Conservation (phyloP, 2,113 vertebrate genomes). For the Cromileptes altivelis region DNA sequence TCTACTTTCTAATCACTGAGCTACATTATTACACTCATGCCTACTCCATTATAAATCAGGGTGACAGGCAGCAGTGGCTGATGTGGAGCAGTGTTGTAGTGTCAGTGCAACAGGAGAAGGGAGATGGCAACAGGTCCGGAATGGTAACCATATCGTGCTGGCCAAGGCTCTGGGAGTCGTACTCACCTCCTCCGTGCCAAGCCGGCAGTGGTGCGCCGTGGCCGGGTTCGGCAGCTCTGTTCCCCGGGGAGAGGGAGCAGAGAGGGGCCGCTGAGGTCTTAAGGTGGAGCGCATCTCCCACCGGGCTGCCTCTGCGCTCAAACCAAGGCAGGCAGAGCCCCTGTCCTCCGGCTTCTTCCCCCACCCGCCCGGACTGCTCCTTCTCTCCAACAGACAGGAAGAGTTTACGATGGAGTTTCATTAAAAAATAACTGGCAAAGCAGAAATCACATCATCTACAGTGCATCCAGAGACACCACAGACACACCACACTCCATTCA, state of each 20-base stretch:
- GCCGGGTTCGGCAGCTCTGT: conserved; percentile 61
- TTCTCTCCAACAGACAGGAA: conserved; percentile 29
- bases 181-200: conserved; percentile 62
- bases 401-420: conserved; percentile 44
- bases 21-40: background rate
- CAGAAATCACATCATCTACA: background rate
- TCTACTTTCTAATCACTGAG: background rate
- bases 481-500: background rate
- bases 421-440: conserved; percentile 34
- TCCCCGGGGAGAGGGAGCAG: conserved; percentile 54
- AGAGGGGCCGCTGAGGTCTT: conserved; percentile 74
- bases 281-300: conserved; percentile 71
- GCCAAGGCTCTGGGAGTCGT: conserved; percentile 47
- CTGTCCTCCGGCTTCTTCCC: conserved; percentile 36
- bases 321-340: conserved; percentile 25
- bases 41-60: conserved; percentile 1
- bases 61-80: conserved; percentile 35
- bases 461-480: background rate
- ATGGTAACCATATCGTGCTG: conserved; percentile 49
- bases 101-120: conserved; percentile 52
- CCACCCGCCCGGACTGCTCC: conserved; percentile 14
- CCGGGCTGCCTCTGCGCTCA: background rate
- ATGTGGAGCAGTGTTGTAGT: conserved; percentile 47
- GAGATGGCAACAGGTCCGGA: conserved; percentile 44
- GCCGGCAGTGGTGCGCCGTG: conserved; percentile 63